Evolutionary conservation across 2,888 invertebrate species (phyloP).

Genomic region (Peribatodes rhomboidaria): DNA sequence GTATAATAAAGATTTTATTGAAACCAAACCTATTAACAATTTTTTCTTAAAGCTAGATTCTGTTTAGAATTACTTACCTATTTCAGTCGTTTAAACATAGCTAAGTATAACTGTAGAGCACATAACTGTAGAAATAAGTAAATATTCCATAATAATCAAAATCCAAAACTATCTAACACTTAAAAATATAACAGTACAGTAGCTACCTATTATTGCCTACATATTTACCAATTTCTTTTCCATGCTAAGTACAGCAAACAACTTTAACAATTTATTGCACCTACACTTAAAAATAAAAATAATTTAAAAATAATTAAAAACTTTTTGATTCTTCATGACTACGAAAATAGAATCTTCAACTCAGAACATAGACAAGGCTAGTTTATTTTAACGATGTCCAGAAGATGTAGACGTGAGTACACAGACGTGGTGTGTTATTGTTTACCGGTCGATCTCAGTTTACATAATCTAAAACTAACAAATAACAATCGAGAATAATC

Average conservation of each 20-base stretch:
- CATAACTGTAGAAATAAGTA: too few species aligned
- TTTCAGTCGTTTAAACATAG: too few species aligned
- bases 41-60: too few species aligned
- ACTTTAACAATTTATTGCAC: not conserved
- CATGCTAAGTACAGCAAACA: not conserved
- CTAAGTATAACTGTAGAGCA: too few species aligned
- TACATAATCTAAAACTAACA: slow-evolving; percentile 37
- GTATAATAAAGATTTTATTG: too few species aligned
- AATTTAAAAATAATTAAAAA: not conserved
- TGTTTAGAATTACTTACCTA: too few species aligned
- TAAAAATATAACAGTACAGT: too few species aligned
- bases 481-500: slow-evolving; percentile 34
- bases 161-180: too few species aligned
- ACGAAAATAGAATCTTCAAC: slow-evolving; percentile 20
- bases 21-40: too few species aligned
- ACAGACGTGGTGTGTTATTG: slow-evolving; percentile 22
- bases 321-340: slow-evolving; percentile 18
- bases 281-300: not conserved
- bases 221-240: not conserved
- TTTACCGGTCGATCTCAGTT: slow-evolving; percentile 40
- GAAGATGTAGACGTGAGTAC: slow-evolving; percentile 37
- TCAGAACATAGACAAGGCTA: slow-evolving; percentile 8
- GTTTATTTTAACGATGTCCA: slow-evolving; percentile 31
- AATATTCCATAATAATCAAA: too few species aligned
- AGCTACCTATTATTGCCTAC: too few species aligned